Percentiles rank a stretch among this genome's conserved stretches.
These are phyloP conservation scores for Kuschelorhynchus macadamiae DNA, from an alignment of 2,888 invertebrate species.

Conservation along the genomic window DNA sequence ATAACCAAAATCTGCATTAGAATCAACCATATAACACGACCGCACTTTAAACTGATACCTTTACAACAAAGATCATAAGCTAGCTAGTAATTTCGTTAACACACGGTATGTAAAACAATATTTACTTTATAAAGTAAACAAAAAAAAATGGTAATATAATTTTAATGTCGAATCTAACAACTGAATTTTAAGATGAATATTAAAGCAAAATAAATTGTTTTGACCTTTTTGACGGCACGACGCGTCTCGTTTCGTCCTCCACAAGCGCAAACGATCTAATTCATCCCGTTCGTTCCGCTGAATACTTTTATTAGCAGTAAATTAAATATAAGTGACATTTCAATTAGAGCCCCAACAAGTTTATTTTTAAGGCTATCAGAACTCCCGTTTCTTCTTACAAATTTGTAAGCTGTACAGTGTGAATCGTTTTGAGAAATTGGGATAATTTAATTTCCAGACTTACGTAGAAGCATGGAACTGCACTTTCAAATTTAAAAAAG, in stretches of 20 bases:
- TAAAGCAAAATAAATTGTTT: slow-evolving; percentile 31
- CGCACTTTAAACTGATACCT: too few relatives aligned
- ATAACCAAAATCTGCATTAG: too few relatives aligned
- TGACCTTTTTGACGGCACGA: slow-evolving; percentile 22
- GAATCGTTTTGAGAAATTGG: not conserved
- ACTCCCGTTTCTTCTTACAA: slow-evolving; percentile 12
- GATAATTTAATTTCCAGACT: too few relatives aligned
- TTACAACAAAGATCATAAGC: too few relatives aligned
- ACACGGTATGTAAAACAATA: too few relatives aligned
- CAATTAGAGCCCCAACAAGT: slow-evolving; percentile 38
- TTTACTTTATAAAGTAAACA: too few relatives aligned
- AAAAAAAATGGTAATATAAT: too few relatives aligned
- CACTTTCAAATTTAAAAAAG: too few relatives aligned
- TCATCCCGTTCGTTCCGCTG: slow-evolving; percentile 27
- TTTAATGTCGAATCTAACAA: not conserved
- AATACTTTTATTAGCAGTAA: slow-evolving; percentile 40
- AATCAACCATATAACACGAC: too few relatives aligned
- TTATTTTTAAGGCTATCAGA: slow-evolving; percentile 24
- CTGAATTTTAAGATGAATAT: slow-evolving; percentile 16
- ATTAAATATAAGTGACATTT: slow-evolving; percentile 40
- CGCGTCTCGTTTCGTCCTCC: not conserved
- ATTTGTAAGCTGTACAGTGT: slow-evolving; percentile 6
- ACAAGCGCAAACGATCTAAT: slow-evolving; percentile 20
- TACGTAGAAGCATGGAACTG: too few relatives aligned
- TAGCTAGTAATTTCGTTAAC: too few relatives aligned